A percentile compares a stretch with the other conserved stretches of the same genome.
Evolutionary conservation across 2,888 invertebrate species (phyloP).

Genomic region (Ferdinandea cuprea): DNA sequence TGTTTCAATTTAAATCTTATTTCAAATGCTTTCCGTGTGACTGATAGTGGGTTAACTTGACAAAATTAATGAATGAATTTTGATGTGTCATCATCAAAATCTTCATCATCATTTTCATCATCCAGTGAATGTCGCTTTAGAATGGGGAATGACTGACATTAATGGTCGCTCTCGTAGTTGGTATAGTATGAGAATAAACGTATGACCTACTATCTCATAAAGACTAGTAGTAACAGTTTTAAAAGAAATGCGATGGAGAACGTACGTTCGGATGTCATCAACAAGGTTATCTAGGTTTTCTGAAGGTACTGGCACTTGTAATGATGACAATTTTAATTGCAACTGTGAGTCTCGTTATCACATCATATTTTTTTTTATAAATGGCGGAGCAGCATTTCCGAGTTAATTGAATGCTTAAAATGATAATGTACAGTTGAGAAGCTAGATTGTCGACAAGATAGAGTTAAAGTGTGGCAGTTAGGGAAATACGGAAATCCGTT

Average conservation of each 20-base stretch:
- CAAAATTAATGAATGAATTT: constrained; percentile 49
- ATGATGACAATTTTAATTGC: constrained; percentile 66
- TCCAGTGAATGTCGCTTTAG: constrained; percentile 8
- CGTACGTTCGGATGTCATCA: constrained; percentile 37
- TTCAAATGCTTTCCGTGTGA: constrained; percentile 44
- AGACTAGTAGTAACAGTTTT: background rate
- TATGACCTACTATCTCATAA: constrained; percentile 42
- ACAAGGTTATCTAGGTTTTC: constrained; percentile 44
- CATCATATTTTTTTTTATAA: constrained; percentile 42
- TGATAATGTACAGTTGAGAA: constrained; percentile 1
- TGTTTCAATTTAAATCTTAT: constrained; percentile 44
- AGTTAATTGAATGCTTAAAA: constrained; percentile 63
- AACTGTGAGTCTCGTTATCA: constrained; percentile 49
- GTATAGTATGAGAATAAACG: background rate
- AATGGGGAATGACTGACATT: constrained; percentile 49
- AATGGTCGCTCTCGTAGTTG: constrained; percentile 35
- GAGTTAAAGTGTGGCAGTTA: constrained; percentile 28
- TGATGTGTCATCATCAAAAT: constrained; percentile 57
- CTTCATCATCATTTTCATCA: constrained; percentile 40
- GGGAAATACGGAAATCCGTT: constrained; percentile 54
- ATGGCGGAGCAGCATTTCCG: constrained; percentile 23
- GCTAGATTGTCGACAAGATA: constrained; percentile 41
- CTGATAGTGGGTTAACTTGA: constrained; percentile 15
- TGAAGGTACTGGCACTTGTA: constrained; percentile 17
- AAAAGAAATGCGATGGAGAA: constrained; percentile 6